Conservation (phyloP, 2,888 invertebrate species). For the Trisateles emortualis region DNA sequence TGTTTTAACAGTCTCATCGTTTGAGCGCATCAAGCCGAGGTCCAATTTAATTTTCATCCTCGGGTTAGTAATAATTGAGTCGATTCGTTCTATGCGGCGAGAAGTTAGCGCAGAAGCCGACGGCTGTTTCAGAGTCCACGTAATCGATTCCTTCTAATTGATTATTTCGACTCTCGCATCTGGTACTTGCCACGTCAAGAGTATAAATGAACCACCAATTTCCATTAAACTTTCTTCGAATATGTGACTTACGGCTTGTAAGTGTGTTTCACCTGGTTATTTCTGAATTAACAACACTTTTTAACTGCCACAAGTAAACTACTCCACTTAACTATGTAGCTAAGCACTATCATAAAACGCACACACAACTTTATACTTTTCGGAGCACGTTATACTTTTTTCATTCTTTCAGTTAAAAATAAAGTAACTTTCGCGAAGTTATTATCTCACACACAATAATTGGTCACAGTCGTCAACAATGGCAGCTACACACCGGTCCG, state of each 20-base stretch:
- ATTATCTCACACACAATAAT: constrained; percentile 75
- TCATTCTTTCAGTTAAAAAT: constrained; percentile 41
- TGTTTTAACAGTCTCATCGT: constrained; percentile 80
- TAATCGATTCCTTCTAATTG: constrained; percentile 78
- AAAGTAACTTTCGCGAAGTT: constrained; percentile 72
- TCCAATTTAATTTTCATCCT: constrained; percentile 79
- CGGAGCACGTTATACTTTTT: constrained; percentile 6
- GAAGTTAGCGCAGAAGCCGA: constrained; percentile 65
- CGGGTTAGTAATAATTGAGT: constrained; percentile 79
- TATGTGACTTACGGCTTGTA: constrained; percentile 8
- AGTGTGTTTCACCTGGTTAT: constrained; percentile 22
- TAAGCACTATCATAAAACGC: not conserved
- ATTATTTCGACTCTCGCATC: constrained; percentile 67
- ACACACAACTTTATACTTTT: not conserved
- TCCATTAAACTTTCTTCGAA: constrained; percentile 25
- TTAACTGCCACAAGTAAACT: not conserved
- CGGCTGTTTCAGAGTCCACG: constrained; percentile 55
- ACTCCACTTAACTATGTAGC: not conserved
- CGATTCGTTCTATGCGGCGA: constrained; percentile 80
- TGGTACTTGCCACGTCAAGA: constrained; percentile 42
- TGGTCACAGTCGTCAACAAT: constrained; percentile 78
- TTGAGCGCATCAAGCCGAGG: constrained; percentile 53
- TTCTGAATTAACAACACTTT: constrained; percentile 24
- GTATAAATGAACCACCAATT: constrained; percentile 46
- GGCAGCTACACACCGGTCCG: constrained; percentile 53